Conservation (phyloP, 2,113 vertebrate genomes). For the Uria aalge region DNA sequence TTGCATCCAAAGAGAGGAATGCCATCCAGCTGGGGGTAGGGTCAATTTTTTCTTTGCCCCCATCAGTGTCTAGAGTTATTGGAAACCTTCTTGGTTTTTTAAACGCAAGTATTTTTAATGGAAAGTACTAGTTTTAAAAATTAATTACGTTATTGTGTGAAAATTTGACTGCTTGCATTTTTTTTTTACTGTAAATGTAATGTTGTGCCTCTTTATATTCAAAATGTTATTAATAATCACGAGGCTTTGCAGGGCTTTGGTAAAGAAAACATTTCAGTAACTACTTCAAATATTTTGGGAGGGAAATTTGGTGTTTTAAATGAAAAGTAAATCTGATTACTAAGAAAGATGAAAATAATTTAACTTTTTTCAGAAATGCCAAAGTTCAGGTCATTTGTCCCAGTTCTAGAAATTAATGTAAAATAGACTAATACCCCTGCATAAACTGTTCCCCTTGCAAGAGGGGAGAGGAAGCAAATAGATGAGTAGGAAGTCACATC, state of each 20-base stretch:
- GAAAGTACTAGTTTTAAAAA: neutral
- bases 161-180: neutral
- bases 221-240: constrained; percentile 10
- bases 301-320: neutral
- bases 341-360: neutral
- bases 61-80: neutral
- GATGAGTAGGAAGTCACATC: neutral
- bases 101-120: neutral
- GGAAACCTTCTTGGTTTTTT: neutral
- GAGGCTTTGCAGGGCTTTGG: neutral
- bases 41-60: constrained; percentile 25
- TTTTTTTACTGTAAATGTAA: neutral
- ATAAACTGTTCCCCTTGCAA: neutral
- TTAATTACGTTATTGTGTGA: neutral
- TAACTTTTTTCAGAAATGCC: neutral
- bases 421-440: neutral
- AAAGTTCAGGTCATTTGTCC: neutral
- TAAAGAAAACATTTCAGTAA: constrained; percentile 36
- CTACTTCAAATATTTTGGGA: neutral
- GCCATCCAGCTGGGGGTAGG: constrained; percentile 63
- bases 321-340: constrained; percentile 5
- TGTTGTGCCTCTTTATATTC: neutral
- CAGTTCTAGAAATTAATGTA: neutral
- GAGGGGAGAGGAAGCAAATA: neutral
- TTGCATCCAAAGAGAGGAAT: constrained; percentile 62